Conservation (phyloP, 35 echinoderm and acorn worm species). For the Ptychodera flava region DNA sequence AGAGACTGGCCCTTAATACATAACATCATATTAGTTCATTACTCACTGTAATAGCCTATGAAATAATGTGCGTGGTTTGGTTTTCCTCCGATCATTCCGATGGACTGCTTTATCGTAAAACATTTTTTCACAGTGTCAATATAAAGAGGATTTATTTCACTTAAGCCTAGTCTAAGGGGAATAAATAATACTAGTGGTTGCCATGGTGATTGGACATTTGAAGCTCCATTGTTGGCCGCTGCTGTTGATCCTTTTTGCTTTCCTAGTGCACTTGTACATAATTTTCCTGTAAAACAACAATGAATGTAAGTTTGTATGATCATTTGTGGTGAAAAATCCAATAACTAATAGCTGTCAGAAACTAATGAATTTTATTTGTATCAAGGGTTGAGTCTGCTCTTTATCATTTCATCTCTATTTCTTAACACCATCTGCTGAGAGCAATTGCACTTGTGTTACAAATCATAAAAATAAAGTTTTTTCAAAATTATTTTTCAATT, state of each 20-base stretch:
- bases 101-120: slow-evolving; percentile 67
- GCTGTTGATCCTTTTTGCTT: neutral
- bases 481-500: too few relatives aligned
- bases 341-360: too few relatives aligned
- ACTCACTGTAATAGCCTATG: slow-evolving; percentile 88
- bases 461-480: too few relatives aligned
- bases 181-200: slow-evolving; percentile 79
- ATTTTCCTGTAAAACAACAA: neutral
- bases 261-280: neutral
- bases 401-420: too few relatives aligned
- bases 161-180: slow-evolving; percentile 85
- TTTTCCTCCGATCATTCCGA: slow-evolving; percentile 96
- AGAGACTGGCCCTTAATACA: too few relatives aligned
- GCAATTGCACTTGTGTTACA: too few relatives aligned
- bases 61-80: slow-evolving; percentile 99
- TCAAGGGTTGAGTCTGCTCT: too few relatives aligned
- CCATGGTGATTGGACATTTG: slow-evolving; percentile 23
- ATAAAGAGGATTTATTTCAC: slow-evolving; percentile 91
- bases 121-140: slow-evolving; percentile 72
- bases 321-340: too few relatives aligned
- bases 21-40: too few relatives aligned
- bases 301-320: too few relatives aligned
- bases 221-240: neutral
- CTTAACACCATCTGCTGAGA: too few relatives aligned
- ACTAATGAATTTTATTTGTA: too few relatives aligned